Conservation (phyloP, 2,888 invertebrate genomes). For the Acleris laterana region DNA sequence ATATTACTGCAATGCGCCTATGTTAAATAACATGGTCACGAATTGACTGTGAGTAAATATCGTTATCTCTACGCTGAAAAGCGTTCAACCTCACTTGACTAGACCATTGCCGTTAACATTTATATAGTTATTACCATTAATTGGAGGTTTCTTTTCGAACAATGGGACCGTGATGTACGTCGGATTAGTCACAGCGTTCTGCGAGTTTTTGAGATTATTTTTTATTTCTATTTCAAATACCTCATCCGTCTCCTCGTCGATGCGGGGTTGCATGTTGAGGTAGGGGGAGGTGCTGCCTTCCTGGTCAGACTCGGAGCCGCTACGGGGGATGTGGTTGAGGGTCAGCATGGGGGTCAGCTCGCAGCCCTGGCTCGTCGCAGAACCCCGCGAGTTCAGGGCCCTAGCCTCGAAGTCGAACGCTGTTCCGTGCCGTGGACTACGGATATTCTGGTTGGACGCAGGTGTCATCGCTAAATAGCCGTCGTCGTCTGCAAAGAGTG, state of each 20-base stretch:
- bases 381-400: constrained; percentile 57
- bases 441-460: constrained; percentile 69
- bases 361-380: constrained; percentile 61
- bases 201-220: constrained; percentile 64
- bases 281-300: constrained; percentile 65
- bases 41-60: not conserved
- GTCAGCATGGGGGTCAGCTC: constrained; percentile 84
- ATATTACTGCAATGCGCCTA: not conserved
- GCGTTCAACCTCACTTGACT: constrained; percentile 61
- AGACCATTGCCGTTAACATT: constrained; percentile 70
- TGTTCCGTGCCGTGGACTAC: constrained; percentile 81
- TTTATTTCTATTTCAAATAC: constrained; percentile 63
- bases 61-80: not conserved
- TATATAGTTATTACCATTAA: constrained; percentile 65
- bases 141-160: constrained; percentile 69
- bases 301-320: constrained; percentile 74
- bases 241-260: constrained; percentile 73
- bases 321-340: constrained; percentile 65
- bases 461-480: constrained; percentile 87
- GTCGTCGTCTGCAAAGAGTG: constrained; percentile 68
- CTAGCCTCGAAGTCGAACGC: constrained; percentile 82
- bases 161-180: constrained; percentile 71
- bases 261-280: constrained; percentile 65
- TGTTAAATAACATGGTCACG: constrained; percentile 7
- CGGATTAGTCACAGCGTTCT: constrained; percentile 70